A percentile compares a stretch with the other conserved stretches of the same genome.
These are phyloP conservation scores for Marmota flaviventris DNA, from an alignment of 2,113 vertebrate genomes.

Conservation along the genomic window DNA sequence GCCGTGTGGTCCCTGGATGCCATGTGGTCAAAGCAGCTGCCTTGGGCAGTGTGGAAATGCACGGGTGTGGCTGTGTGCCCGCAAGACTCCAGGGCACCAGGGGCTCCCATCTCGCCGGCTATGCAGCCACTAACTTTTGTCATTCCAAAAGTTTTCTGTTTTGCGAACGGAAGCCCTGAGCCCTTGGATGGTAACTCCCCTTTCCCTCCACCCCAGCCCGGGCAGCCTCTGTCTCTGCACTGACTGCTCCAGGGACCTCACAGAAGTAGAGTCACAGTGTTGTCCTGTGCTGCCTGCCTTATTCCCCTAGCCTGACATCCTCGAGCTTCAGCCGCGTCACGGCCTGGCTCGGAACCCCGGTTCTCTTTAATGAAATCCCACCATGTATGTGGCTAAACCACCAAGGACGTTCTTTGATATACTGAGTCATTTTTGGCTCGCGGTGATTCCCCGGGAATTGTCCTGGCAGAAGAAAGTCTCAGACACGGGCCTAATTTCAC, in stretches of 20 bases:
- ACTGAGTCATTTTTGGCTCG: background rate
- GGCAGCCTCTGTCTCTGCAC: background rate
- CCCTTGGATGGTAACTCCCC: background rate
- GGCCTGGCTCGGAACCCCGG: background rate
- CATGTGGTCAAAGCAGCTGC: background rate
- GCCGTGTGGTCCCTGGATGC: background rate
- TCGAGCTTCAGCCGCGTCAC: fast-evolving
- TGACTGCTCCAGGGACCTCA: fast-evolving
- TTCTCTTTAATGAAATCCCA: background rate
- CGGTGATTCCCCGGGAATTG: background rate
- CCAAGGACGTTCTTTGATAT: too few species aligned
- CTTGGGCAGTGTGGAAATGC: background rate
- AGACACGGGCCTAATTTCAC: background rate
- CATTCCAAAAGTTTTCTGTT: background rate
- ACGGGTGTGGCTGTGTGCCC: background rate
- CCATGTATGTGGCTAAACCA: too few species aligned
- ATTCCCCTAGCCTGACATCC: fast-evolving
- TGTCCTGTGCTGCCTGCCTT: background rate
- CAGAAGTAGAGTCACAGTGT: fast-evolving
- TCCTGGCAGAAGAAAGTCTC: background rate
- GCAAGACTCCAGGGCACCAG: background rate
- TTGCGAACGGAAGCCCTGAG: background rate
- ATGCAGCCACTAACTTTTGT: fast-evolving
- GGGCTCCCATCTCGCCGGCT: background rate
- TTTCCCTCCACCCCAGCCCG: too few species aligned